Base-by-base conservation (phyloP, 2,888 invertebrate genomes). In the Pteria penguin region DNA sequence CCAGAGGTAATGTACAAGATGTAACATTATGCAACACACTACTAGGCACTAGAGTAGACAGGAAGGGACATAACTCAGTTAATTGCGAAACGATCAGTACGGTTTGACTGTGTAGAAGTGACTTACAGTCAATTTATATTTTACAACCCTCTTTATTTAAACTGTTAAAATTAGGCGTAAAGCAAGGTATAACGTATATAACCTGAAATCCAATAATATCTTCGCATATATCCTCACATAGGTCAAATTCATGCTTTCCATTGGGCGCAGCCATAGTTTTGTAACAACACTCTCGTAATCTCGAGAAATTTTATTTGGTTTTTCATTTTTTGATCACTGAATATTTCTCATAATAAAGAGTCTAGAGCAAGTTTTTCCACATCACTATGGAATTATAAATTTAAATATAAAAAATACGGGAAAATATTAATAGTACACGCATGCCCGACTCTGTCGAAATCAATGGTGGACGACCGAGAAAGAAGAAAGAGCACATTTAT, bases 241-340 rank as follows among this genome's bases (percentile, higher is more conserved):
- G 68, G 55, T 74, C 74, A 33, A 22, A 60, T 32, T 60, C 60
- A 61, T 70, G 60, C 52, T 61, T 61, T 3, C 45, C 31, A 36
- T 33, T 87, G 88, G 89, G 78, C 74, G 88, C 87, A 62, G 89
- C 88, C 89, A 89, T 89, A 24, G 45, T 87, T 88, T 57, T 36
- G 65, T 72, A 60, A 36, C 11, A 29, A 32, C 22, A n/a, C 52
- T 63, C 33, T 52, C n/a, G n/a, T n/a, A n/a, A n/a, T n/a, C n/a
- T n/a, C n/a, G n/a, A n/a, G n/a, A n/a, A n/a, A n/a, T n/a, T n/a
- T n/a, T n/a, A n/a, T n/a, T n/a, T n/a, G n/a, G n/a, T n/a, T n/a
- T n/a, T n/a, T n/a, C n/a, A n/a, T n/a, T n/a, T n/a, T n/a, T n/a
- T n/a, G n/a, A n/a, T n/a, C n/a, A n/a, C n/a, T n/a, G n/a, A n/a